Conservation (phyloP, 2,888 invertebrate species). For the Drosophila merina region DNA sequence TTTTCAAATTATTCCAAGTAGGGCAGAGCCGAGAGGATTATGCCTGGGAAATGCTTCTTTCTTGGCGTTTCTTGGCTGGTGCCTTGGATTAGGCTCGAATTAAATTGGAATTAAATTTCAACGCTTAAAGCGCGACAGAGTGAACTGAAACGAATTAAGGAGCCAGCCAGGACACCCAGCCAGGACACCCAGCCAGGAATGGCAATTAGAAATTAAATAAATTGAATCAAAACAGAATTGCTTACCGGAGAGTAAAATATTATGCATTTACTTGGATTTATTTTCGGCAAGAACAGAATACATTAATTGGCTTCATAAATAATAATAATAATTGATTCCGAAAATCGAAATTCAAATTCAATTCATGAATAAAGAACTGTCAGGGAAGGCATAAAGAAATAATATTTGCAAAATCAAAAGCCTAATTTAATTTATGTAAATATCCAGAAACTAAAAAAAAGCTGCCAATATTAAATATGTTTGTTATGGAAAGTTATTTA, state of each 20-base stretch:
- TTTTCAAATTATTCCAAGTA: slow-evolving; percentile 78
- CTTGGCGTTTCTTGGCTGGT: slow-evolving; percentile 19
- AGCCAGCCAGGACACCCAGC: slow-evolving; percentile 10
- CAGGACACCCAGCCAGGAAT: slow-evolving; percentile 29
- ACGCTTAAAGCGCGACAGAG: slow-evolving; percentile 69
- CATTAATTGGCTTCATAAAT: slow-evolving; percentile 29
- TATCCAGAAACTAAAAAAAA: slow-evolving; percentile 10
- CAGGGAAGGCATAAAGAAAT: not conserved
- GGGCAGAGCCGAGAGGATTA: slow-evolving; percentile 53
- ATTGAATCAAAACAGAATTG: slow-evolving; percentile 30
- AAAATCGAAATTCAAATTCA: slow-evolving; percentile 18
- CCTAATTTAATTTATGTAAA: slow-evolving; percentile 15
- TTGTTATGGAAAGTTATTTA: not conserved
- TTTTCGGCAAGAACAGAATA: slow-evolving; percentile 11
- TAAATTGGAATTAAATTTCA: slow-evolving; percentile 73
- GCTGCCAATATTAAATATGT: slow-evolving; percentile 1
- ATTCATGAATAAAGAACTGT: slow-evolving; percentile 18
- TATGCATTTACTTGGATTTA: slow-evolving; percentile 19
- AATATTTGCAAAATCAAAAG: slow-evolving; percentile 17
- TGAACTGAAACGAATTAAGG: slow-evolving; percentile 61
- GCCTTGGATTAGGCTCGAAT: slow-evolving; percentile 69
- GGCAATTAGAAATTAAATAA: slow-evolving; percentile 30
- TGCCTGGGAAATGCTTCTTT: slow-evolving; percentile 38
- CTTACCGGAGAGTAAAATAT: slow-evolving; percentile 30
- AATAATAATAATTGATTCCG: slow-evolving; percentile 7